These are phyloP conservation scores for Atherinomorus stipes DNA, from an alignment of 2,113 vertebrate species.

Conservation along the genomic window DNA sequence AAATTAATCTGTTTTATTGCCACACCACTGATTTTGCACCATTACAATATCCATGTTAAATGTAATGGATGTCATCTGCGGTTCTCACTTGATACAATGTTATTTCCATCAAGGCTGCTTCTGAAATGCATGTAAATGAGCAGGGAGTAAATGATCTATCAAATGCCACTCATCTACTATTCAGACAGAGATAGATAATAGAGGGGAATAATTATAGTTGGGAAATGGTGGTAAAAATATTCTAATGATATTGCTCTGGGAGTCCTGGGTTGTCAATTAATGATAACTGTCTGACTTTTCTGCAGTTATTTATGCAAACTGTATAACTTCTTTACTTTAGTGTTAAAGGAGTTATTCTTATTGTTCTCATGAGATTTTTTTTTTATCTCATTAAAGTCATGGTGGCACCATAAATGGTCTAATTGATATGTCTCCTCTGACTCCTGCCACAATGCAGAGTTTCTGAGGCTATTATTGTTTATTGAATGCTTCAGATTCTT, in stretches of 20 bases:
- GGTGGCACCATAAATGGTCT: conserved; percentile 60
- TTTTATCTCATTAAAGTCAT: conserved; percentile 62
- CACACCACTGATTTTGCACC: conserved; percentile 24
- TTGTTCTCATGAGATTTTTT: conserved; percentile 44
- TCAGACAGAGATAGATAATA: conserved; percentile 74
- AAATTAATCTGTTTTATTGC: conserved; percentile 22
- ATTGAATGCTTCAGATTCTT: conserved; percentile 45
- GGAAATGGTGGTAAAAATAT: conserved; percentile 67
- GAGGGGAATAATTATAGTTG: conserved; percentile 66
- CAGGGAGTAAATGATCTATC: conserved; percentile 72
- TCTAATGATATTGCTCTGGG: conserved; percentile 69
- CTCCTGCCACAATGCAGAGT: conserved; percentile 37
- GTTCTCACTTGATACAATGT: conserved; percentile 46
- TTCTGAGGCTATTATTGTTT: conserved; percentile 65
- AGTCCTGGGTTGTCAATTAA: conserved; percentile 74
- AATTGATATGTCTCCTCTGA: conserved; percentile 71
- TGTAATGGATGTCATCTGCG: conserved; percentile 32
- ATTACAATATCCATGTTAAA: conserved; percentile 45
- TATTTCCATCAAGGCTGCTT: conserved; percentile 59
- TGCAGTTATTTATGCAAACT: conserved; percentile 63
- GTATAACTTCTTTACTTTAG: conserved; percentile 41
- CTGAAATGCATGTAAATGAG: conserved; percentile 73
- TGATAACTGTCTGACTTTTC: conserved; percentile 63
- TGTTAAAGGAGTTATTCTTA: conserved; percentile 51
- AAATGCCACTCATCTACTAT: conserved; percentile 73